Conservation (phyloP, 2,797 vertebrate genomes). For the Acridotheres tristis region DNA sequence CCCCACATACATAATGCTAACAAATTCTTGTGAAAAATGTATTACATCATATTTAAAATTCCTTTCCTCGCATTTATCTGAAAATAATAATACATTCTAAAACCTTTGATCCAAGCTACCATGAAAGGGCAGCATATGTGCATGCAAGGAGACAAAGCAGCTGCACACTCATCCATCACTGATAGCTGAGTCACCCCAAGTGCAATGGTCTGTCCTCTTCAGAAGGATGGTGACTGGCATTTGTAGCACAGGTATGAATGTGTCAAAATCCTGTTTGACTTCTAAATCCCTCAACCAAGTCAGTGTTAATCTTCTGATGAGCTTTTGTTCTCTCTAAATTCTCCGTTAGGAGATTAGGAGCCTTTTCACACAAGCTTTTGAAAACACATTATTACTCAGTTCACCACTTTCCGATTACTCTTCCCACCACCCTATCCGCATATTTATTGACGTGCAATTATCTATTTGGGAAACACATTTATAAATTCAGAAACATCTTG, state of each 20-base stretch:
- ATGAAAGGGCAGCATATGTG: neutral
- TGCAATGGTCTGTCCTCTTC: rapidly evolving
- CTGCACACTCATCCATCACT: neutral
- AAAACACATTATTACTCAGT: neutral
- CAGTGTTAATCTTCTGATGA: neutral
- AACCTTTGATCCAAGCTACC: neutral
- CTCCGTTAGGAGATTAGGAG: neutral
- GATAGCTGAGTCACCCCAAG: rapidly evolving
- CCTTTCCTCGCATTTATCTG: neutral
- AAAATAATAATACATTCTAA: neutral
- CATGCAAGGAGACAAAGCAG: neutral
- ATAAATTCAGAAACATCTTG: neutral
- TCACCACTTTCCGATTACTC: neutral
- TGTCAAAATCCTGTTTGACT: neutral
- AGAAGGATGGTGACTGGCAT: neutral
- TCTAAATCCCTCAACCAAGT: neutral
- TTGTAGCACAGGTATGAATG: neutral
- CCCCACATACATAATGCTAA: neutral
- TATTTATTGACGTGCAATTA: neutral
- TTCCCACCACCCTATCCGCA: neutral
- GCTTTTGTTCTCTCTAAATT: neutral
- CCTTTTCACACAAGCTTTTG: neutral
- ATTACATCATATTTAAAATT: neutral
- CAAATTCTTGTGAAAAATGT: neutral
- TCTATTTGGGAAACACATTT: neutral